A percentile compares a stretch with the other conserved stretches of the same genome.
These are phyloP conservation scores for Marcusenius ussheri DNA, from an alignment of 2,113 vertebrate species.

Conservation along the genomic window DNA sequence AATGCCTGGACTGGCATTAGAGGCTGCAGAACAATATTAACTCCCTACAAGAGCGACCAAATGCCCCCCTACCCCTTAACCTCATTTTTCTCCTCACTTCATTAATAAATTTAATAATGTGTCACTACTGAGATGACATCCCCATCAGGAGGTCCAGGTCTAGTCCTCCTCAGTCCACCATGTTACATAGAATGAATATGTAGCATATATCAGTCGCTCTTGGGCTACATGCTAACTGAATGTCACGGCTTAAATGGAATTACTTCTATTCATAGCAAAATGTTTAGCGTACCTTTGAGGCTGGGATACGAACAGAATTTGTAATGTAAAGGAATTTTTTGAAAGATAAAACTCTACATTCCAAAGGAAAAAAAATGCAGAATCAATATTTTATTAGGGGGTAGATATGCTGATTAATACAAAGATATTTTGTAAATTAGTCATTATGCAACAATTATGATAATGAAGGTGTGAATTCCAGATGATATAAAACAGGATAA, in stretches of 20 bases:
- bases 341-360: not conserved
- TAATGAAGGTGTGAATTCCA: not conserved
- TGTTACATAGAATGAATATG: not conserved
- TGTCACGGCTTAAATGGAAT: not conserved
- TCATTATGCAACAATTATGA: not conserved
- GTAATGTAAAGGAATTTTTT: not conserved
- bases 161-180: not conserved
- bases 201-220: not conserved
- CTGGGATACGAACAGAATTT: not conserved
- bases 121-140: not conserved
- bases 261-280: not conserved
- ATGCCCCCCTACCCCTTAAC: not conserved
- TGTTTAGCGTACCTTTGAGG: not conserved
- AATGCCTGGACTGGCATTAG: not conserved
- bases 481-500: not conserved
- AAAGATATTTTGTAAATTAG: not conserved
- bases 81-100: not conserved
- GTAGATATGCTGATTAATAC: not conserved
- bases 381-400: not conserved
- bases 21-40: not conserved
- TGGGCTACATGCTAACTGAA: not conserved
- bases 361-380: not conserved
- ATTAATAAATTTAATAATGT: not conserved
- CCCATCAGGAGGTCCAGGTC: not conserved
- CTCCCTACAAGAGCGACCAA: not conserved